Evolutionary conservation across 1,140 invertebrate genomes (phyloP).

Genomic region (Trachelipus rathkii): DNA sequence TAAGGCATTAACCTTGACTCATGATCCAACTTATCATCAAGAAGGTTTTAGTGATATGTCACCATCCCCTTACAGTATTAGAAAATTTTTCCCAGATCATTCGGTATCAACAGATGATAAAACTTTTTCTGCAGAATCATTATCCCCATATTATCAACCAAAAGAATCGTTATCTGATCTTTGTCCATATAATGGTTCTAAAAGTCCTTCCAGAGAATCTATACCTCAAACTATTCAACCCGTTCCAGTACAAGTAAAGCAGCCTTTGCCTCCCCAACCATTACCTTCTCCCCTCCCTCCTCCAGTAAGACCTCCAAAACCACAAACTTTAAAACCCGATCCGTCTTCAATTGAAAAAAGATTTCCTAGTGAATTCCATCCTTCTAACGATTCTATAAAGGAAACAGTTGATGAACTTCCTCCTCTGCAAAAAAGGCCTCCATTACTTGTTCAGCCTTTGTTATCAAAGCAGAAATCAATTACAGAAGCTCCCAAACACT

Average conservation of each 20-base stretch:
- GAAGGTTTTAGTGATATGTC: slow-evolving; percentile 1
- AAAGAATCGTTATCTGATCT: background rate
- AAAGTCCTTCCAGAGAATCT: slow-evolving; percentile 1
- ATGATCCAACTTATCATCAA: slow-evolving; percentile 5
- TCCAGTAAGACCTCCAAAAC: background rate
- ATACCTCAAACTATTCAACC: background rate
- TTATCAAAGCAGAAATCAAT: background rate
- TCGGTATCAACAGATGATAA: background rate
- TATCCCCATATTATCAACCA: slow-evolving; percentile 3
- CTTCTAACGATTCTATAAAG: background rate
- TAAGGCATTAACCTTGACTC: background rate
- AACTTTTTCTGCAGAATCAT: background rate
- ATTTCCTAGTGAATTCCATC: background rate
- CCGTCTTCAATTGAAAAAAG: background rate
- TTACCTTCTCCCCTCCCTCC: background rate
- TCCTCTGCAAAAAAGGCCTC: background rate
- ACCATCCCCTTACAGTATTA: background rate
- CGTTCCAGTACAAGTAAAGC: no score
- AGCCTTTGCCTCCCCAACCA: no score
- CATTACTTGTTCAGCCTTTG: background rate
- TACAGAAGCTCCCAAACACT: background rate
- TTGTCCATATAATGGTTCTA: background rate
- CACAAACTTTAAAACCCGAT: background rate
- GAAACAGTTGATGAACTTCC: background rate
- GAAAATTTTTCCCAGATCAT: background rate